phyloP scores from a whole-genome alignment of 2,888 invertebrate genomes.

The Clostera curtula region DNA sequence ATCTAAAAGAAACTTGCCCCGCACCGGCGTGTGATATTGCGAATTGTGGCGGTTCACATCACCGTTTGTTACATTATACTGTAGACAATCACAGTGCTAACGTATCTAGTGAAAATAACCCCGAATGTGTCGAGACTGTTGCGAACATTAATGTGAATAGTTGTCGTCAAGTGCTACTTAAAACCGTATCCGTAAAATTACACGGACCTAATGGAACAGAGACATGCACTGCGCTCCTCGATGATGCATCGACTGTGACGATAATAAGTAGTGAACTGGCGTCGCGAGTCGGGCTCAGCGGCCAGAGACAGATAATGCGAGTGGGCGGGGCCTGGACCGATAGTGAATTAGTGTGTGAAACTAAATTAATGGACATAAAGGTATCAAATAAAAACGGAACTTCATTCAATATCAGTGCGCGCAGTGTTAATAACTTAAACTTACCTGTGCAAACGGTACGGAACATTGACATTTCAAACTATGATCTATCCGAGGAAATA shows the following conservation, averaged over 20 bases:
- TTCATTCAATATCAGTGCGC: constrained; percentile 7
- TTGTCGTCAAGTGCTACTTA: constrained; percentile 11
- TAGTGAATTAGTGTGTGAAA: constrained; percentile 11
- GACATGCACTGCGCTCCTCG: constrained; percentile 14
- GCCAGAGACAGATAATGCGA: constrained; percentile 11
- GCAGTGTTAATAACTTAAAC: constrained; percentile 15
- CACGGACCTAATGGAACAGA: constrained; percentile 15
- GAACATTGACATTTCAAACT: background rate
- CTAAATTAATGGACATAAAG: constrained; percentile 7
- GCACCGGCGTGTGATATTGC: background rate
- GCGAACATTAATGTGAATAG: constrained; percentile 2
- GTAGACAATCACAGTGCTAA: too few relatives aligned
- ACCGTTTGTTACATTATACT: constrained; percentile 10
- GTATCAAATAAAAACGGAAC: constrained; percentile 10
- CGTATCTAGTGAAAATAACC: background rate
- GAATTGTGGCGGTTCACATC: constrained; percentile 8
- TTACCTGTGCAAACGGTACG: constrained; percentile 14
- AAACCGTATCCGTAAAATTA: constrained; percentile 14
- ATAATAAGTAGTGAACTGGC: constrained; percentile 13
- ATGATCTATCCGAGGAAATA: constrained; percentile 7
- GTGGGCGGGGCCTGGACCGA: constrained; percentile 17
- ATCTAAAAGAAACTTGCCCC: background rate
- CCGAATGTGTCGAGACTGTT: background rate
- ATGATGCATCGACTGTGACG: constrained; percentile 21
- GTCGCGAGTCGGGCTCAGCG: constrained; percentile 12